A percentile compares a stretch with the other conserved stretches of the same genome.
Evolutionary conservation across 2,888 invertebrate genomes (phyloP).

Genomic region (Galerucella calmariensis): DNA sequence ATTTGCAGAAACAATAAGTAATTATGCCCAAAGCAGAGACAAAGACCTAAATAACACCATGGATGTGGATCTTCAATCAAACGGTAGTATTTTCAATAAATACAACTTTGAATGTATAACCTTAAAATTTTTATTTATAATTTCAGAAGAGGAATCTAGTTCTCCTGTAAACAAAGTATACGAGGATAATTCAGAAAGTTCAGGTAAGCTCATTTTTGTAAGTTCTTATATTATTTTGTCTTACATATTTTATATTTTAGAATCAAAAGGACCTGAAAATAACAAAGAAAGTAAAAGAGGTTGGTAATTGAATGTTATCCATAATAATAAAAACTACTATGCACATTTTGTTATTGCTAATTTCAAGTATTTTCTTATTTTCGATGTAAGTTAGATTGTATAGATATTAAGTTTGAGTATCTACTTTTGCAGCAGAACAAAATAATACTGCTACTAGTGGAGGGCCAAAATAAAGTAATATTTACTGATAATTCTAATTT

Average conservation of each 20-base stretch:
- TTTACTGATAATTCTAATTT: too few relatives aligned
- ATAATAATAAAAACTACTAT: not conserved
- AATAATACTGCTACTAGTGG: too few relatives aligned
- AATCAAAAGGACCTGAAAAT: constrained; percentile 3
- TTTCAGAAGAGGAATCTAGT: constrained; percentile 20
- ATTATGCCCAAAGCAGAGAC: constrained; percentile 38
- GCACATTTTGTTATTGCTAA: not conserved
- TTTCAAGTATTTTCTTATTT: too few relatives aligned
- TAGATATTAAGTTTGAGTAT: too few relatives aligned
- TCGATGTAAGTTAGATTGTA: too few relatives aligned
- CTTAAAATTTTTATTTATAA: constrained; percentile 22
- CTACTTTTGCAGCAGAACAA: too few relatives aligned
- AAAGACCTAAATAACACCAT: constrained; percentile 32
- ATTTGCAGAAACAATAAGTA: constrained; percentile 42
- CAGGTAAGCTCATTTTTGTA: constrained; percentile 22
- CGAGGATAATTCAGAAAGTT: constrained; percentile 26
- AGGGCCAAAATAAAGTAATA: too few relatives aligned
- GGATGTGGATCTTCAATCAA: constrained; percentile 26
- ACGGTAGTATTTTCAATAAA: constrained; percentile 30
- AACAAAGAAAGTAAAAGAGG: constrained; percentile 11
- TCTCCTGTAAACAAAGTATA: constrained; percentile 20
- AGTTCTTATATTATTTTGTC: not conserved
- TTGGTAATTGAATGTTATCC: not conserved
- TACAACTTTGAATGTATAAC: constrained; percentile 8
- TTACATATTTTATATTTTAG: constrained; percentile 7